Conservation (phyloP, 2,888 invertebrate species). For the Eremobia ochroleuca region DNA sequence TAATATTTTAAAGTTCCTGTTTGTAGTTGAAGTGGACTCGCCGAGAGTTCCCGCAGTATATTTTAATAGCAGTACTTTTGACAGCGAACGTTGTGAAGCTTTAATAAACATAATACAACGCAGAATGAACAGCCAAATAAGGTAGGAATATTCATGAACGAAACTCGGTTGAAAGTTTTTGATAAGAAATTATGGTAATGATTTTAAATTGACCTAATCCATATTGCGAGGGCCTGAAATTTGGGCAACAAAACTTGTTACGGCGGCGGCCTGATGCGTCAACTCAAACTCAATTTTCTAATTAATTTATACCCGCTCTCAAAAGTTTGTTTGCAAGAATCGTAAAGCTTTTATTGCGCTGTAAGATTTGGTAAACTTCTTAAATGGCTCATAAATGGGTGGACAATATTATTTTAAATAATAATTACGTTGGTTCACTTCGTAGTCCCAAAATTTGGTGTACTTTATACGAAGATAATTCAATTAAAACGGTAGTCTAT, state of each 20-base stretch:
- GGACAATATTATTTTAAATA: constrained; percentile 40
- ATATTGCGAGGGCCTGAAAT: constrained; percentile 79
- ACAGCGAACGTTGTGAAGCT: constrained; percentile 63
- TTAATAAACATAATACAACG: constrained; percentile 74
- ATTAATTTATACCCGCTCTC: constrained; percentile 80
- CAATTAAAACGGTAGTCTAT: neutral
- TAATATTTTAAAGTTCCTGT: constrained; percentile 78
- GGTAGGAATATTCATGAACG: constrained; percentile 83
- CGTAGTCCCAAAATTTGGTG: neutral
- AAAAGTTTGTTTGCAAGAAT: constrained; percentile 76
- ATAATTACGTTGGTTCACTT: neutral
- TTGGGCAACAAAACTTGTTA: constrained; percentile 79
- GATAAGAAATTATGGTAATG: constrained; percentile 87
- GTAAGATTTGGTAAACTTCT: constrained; percentile 52
- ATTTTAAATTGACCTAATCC: constrained; percentile 88
- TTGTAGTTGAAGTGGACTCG: constrained; percentile 66
- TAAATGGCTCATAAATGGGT: constrained; percentile 53
- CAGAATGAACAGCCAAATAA: constrained; percentile 77
- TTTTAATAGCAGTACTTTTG: constrained; percentile 58
- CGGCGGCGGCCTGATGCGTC: constrained; percentile 76
- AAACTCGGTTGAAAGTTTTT: constrained; percentile 82
- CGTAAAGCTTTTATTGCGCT: constrained; percentile 73
- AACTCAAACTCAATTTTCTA: constrained; percentile 79
- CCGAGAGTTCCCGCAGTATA: constrained; percentile 48
- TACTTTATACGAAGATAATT: neutral